Percentiles rank a stretch among this genome's conserved stretches.
phyloP scores from a whole-genome alignment of 1,140 invertebrate genomes.

The Mamestra configurata region DNA sequence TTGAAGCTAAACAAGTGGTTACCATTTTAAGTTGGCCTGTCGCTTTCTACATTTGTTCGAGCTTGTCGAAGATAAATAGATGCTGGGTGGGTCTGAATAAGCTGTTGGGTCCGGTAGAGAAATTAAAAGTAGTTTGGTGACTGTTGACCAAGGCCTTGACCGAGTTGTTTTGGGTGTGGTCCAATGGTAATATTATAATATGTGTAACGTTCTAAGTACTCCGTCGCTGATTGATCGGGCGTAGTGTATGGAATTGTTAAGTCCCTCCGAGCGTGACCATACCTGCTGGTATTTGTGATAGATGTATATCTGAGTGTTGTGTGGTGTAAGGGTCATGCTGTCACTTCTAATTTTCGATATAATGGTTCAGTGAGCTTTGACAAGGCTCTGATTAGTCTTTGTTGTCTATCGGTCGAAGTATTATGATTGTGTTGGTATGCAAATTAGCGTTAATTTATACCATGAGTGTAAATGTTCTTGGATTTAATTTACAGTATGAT shows the following conservation, averaged over 20 bases:
- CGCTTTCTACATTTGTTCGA: neutral
- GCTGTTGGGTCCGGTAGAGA: conserved; percentile 56
- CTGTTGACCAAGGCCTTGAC: conserved; percentile 72
- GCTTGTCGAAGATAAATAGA: neutral
- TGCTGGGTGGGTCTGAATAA: conserved; percentile 29
- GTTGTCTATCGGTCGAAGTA: neutral
- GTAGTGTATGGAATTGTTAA: neutral
- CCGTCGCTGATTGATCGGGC: conserved; percentile 45
- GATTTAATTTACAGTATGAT: too few relatives aligned
- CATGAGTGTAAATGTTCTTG: too few relatives aligned
- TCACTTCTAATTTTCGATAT: conserved; percentile 7
- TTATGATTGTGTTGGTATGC: neutral
- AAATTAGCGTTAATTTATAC: too few relatives aligned
- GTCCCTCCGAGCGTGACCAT: neutral
- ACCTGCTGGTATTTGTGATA: neutral
- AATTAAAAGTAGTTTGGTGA: conserved; percentile 68
- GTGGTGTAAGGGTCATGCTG: conserved; percentile 14
- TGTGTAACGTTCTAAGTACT: conserved; percentile 51
- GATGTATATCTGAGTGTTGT: conserved; percentile 15
- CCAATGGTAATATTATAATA: conserved; percentile 52
- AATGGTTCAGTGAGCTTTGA: conserved; percentile 21
- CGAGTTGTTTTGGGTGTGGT: conserved; percentile 66
- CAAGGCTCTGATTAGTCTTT: conserved; percentile 6
- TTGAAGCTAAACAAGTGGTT: conserved; percentile 43
- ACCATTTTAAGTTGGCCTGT: conserved; percentile 28